Base-by-base conservation (phyloP, 1,140 invertebrate species). In the Ditylenchus dipsaci region DNA sequence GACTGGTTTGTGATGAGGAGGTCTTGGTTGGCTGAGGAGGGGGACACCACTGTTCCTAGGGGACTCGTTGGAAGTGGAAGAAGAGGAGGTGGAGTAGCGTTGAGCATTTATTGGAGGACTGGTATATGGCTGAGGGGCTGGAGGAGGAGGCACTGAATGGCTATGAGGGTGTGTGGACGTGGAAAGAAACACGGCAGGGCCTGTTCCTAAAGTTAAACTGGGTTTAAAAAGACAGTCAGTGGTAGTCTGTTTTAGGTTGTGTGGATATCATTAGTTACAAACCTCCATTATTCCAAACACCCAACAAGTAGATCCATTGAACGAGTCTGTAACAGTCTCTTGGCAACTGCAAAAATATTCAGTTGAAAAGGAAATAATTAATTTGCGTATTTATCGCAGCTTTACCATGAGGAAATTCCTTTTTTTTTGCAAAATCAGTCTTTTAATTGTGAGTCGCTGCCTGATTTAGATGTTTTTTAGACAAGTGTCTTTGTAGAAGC, bases 251-350 rank as follows among this genome's bases (percentile, higher is more conserved):
- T n/a, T 26, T 65, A n/a, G 63, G 1, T 8, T 43, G 5, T 23
- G 7, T 19, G 61, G 19, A 57, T 13, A 27, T 27, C 27, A 21
- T 21, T 57, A 23, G n/a, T 5, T 19, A 15, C 27, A 19, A 26
- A 30, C 27, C 27, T 19, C 21, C 17, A 17, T 49, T 58, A 0
- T 62, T 53, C 69, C 62, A 65, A 0, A 57, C 57, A 21, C 45
- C 60, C 13, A 73, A 38, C 15, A 56, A 58, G 38, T 77, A 75
- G 27, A 76, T 49, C 67, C 73, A 75, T 30, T 75, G 73, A 1
- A 76, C 73, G 30, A 75, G 60, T 65, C 67, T 64, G 49, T 33
- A 13, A 65, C 66, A 76, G 49, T 75, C 73, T n/a, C 43, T 49
- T 23, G 73, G 73, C 26, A 75, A 53, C 49, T 74, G 19, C 1